Conservation (phyloP, 2,888 invertebrate genomes). For the Philonicus albiceps region DNA sequence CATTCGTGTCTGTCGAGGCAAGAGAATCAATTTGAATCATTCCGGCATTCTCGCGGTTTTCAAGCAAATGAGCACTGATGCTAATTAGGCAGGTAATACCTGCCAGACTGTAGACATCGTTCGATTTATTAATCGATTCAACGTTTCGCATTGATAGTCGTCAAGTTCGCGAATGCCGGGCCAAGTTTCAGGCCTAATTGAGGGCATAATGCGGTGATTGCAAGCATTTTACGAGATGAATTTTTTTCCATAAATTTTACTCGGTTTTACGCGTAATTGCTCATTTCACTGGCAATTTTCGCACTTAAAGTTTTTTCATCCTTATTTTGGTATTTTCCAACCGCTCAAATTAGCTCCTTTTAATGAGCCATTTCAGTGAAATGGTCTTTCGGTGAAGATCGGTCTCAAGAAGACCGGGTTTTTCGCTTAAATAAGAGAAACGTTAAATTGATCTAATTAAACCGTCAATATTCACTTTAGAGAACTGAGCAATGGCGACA, state of each 20-base stretch:
- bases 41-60: not conserved
- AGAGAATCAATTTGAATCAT: constrained; percentile 12
- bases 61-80: not conserved
- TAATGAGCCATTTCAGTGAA: not conserved
- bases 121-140: not conserved
- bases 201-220: not conserved
- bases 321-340: not conserved
- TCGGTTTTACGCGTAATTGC: not conserved
- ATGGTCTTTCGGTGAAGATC: not conserved
- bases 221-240: not conserved
- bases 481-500: not conserved
- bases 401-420: not conserved
- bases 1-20: not conserved
- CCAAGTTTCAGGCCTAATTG: not conserved
- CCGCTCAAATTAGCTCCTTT: not conserved
- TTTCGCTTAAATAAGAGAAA: not conserved
- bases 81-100: not conserved
- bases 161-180: not conserved
- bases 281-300: not conserved
- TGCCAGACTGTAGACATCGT: not conserved
- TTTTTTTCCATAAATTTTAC: not conserved
- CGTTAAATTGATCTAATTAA: not conserved
- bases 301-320: not conserved
- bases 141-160: not conserved
- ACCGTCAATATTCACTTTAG: not conserved